Evolutionary conservation across 2,113 vertebrate genomes (phyloP).

Genomic region (Cryptotis parvus): DNA sequence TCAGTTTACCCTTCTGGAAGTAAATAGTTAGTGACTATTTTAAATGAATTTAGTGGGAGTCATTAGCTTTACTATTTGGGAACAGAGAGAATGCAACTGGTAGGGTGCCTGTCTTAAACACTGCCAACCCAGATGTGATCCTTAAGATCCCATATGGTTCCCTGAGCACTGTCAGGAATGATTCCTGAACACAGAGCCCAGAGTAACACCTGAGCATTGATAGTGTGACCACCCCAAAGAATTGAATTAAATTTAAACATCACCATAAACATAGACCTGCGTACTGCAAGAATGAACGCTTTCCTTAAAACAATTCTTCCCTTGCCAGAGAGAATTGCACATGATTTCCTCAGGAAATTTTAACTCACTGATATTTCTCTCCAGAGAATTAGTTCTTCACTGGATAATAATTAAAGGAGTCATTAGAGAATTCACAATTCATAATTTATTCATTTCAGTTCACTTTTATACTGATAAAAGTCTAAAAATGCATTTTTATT

Average conservation of each 20-base stretch:
- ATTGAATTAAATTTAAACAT: no score
- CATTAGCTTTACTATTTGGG: neutral
- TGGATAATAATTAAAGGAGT: slow-evolving; percentile 53
- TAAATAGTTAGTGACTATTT: neutral
- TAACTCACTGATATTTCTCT: slow-evolving; percentile 67
- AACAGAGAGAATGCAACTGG: no score
- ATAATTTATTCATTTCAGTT: slow-evolving; percentile 73
- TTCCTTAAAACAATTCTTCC: slow-evolving; percentile 51
- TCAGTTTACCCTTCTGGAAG: neutral
- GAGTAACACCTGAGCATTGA: no score
- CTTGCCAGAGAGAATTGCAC: slow-evolving; percentile 16
- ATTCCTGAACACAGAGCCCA: no score
- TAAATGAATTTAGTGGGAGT: neutral
- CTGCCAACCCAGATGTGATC: no score
- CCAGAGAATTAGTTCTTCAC: slow-evolving; percentile 71
- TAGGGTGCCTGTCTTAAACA: no score
- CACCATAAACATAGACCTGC: neutral
- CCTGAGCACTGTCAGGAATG: no score
- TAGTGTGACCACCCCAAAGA: no score
- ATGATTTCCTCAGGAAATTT: slow-evolving; percentile 45
- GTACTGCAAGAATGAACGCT: slow-evolving; percentile 16
- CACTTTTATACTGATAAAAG: slow-evolving; percentile 52
- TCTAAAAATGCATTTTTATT: slow-evolving; percentile 70
- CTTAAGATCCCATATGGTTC: no score
- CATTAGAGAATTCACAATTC: slow-evolving; percentile 65